A percentile compares a stretch with the other conserved stretches of the same genome.
These are phyloP conservation scores for Chloroceryle inda DNA, from an alignment of 2,797 vertebrate species.

Conservation along the genomic window DNA sequence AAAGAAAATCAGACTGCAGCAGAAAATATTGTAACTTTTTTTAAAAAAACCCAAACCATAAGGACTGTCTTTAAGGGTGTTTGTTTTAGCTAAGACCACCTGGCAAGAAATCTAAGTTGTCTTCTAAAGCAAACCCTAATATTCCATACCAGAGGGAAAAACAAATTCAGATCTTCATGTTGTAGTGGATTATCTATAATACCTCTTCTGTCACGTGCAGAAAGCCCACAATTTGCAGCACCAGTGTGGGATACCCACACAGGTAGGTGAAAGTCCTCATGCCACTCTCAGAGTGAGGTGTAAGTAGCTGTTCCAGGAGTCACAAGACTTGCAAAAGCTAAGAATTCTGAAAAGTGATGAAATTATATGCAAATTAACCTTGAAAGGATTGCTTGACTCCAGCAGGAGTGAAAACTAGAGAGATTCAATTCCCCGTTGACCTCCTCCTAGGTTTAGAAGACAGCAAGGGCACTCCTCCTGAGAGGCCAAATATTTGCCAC, in stretches of 20 bases:
- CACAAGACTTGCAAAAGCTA: neutral
- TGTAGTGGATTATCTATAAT: neutral
- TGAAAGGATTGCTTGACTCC: neutral
- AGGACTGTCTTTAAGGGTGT: neutral
- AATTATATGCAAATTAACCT: neutral
- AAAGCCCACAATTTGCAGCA: neutral
- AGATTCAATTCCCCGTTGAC: neutral
- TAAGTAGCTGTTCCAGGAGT: neutral
- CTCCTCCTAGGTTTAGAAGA: neutral
- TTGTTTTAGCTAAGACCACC: neutral
- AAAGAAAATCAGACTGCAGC: neutral
- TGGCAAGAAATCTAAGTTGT: neutral
- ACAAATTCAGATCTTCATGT: neutral
- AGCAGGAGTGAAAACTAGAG: neutral
- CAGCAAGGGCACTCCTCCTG: neutral
- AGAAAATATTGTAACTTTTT: neutral
- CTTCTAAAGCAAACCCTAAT: neutral
- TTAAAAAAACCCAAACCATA: neutral
- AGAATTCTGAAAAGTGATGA: neutral
- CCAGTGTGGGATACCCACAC: neutral
- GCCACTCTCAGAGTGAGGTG: neutral
- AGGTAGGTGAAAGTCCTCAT: neutral
- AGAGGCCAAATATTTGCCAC: neutral
- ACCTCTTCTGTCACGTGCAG: neutral
- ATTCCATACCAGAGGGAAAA: neutral